Evolutionary conservation across 92 coral and sea anemone species (phyloP), one percentile per base, ranked within the genome.

Genomic region (Parazoanthus swiftii): DNA sequence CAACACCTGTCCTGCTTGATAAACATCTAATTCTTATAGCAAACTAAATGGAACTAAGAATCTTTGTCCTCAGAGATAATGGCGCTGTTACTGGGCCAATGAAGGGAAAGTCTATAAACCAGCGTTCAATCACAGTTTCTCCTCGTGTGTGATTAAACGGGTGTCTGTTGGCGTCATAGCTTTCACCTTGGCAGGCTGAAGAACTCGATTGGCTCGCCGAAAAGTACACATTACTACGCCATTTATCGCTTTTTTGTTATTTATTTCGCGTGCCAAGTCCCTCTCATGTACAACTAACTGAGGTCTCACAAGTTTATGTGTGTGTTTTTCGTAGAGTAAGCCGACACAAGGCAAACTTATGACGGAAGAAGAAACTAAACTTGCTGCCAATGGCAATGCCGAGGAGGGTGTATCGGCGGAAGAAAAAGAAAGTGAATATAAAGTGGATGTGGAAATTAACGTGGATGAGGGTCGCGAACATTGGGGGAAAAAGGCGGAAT

Each of bases 401-500:
- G 87, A 84, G 50, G 98, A 92, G 7, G 93, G 91, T 10, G 88
- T 87, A 13, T 72, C 54, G 6, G 77, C 85, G 4, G 81, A 89
- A 8, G 90, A 88, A 18, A 91, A 92, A 4, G 93, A 80, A 18
- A 91, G 81, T 50, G 89, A 77, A 5, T 86, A 82, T 23, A 86
- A 90, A 76, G 94, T 88, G n/a, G 98, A 93, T 0, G 92, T 92
- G 11, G 94, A 92, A 48, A 90, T 93, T 42, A 88, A 90, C 23
- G 59, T 85, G 29, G 92, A 81, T 10, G 95, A 92, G 54, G 99
- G 93, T 33, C 93, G 99, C 36, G 99, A 97, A 88, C 92, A 95
- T 63, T 97, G 99, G 99, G 95, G 97, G 2, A 92, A 95, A 77
- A 97, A 97, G 74, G 94, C 96, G 10, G 99, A 97, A 89, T 97